Evolutionary conservation across 2,113 vertebrate genomes (phyloP).

Genomic region (Raja brachyura): DNA sequence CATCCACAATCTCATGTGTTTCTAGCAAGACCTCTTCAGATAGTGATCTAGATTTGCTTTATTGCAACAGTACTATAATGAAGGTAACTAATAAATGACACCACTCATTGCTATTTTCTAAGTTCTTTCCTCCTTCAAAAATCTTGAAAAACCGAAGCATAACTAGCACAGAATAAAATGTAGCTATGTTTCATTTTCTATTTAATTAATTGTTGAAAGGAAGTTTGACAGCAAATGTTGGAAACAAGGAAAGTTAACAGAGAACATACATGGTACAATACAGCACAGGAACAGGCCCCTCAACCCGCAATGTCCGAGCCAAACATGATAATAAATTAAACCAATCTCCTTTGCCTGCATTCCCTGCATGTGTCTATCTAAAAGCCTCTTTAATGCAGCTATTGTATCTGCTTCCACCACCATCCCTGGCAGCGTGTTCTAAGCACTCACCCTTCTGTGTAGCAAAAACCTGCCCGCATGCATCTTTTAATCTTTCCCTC

Average conservation of each 20-base stretch:
- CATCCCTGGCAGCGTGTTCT: no score
- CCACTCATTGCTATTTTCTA: neutral
- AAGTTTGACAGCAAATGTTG: neutral
- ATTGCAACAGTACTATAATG: neutral
- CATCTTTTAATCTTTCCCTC: no score
- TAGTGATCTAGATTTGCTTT: neutral
- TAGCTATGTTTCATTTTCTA: neutral
- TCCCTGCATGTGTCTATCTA: no score
- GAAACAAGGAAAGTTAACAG: neutral
- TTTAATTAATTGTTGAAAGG: neutral
- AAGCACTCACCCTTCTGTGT: no score
- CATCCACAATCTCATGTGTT: neutral
- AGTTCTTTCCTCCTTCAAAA: neutral
- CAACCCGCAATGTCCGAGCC: no score
- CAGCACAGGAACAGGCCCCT: no score
- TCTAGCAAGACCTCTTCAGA: neutral
- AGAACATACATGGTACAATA: no score
- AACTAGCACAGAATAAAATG: neutral
- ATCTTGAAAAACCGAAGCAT: neutral
- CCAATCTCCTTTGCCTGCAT: no score
- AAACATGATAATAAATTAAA: no score
- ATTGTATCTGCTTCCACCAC: no score
- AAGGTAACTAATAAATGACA: neutral
- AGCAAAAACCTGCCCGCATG: no score
- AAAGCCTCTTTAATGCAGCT: no score